Evolutionary conservation across 2,113 vertebrate genomes (phyloP).

Genomic region (Osmerus mordax): DNA sequence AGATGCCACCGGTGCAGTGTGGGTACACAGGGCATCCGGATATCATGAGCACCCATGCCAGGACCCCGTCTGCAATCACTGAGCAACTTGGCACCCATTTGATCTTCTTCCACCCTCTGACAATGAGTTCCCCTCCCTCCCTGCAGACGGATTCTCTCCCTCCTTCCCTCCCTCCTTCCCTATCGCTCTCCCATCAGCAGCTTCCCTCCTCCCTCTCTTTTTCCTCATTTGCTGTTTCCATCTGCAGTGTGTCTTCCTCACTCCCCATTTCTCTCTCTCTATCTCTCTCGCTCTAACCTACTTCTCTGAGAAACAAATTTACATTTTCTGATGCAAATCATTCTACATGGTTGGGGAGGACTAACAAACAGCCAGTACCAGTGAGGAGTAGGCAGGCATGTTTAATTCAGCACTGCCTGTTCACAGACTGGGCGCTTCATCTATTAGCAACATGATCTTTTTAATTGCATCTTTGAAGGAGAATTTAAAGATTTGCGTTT

Average conservation of each 20-base stretch:
- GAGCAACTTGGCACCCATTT: constrained; percentile 28
- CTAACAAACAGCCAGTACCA: constrained; percentile 40
- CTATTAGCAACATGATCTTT: constrained; percentile 67
- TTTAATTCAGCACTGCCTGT: constrained; percentile 57
- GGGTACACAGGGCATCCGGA: constrained; percentile 35
- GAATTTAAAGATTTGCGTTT: constrained; percentile 47
- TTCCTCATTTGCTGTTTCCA: constrained; percentile 13
- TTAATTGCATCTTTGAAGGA: constrained; percentile 62
- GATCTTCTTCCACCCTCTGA: neutral
- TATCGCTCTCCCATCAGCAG: constrained; percentile 23
- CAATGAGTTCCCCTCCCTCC: neutral
- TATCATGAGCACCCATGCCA: constrained; percentile 30
- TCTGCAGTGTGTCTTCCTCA: neutral
- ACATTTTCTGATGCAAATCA: constrained; percentile 57
- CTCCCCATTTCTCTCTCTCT: constrained; percentile 16
- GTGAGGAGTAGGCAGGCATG: constrained; percentile 42
- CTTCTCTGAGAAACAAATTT: constrained; percentile 41
- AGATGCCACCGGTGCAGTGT: constrained; percentile 29
- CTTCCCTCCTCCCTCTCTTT: neutral
- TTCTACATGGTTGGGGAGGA: constrained; percentile 31
- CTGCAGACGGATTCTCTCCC: constrained; percentile 12
- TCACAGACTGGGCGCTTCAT: constrained; percentile 51
- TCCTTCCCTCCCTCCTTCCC: constrained; percentile 4
- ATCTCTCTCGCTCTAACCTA: constrained; percentile 33
- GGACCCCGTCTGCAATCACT: constrained; percentile 50